Conservation (phyloP, 2,797 vertebrate genomes). For the Peromyscus eremicus region DNA sequence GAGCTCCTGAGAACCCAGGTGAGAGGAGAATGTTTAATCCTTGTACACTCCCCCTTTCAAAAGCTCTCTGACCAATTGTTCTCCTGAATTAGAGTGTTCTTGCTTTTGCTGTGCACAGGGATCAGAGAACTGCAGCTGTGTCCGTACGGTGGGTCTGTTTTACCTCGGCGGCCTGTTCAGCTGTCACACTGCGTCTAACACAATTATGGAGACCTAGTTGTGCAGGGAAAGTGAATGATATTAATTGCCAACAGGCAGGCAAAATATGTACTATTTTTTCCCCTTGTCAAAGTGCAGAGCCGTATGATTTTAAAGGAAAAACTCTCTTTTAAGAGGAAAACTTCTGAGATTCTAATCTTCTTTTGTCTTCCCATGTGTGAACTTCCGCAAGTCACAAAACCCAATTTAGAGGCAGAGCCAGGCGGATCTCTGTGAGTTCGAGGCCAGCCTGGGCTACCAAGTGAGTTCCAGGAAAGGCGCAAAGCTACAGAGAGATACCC, state of each 20-base stretch:
- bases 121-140: rapidly evolving
- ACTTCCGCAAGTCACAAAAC: not conserved
- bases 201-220: not conserved
- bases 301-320: not conserved
- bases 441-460: too few relatives aligned
- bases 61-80: not conserved
- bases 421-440: too few relatives aligned
- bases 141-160: not conserved
- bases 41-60: not conserved
- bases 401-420: too few relatives aligned
- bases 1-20: not conserved
- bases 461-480: too few relatives aligned
- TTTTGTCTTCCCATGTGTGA: not conserved
- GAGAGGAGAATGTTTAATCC: not conserved
- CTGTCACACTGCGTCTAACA: not conserved
- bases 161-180: not conserved
- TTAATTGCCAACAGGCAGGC: not conserved
- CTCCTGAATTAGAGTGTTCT: not conserved
- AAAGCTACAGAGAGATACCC: too few relatives aligned
- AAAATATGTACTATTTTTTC: not conserved
- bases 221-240: not conserved
- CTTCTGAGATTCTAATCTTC: not conserved
- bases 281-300: not conserved
- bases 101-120: not conserved
- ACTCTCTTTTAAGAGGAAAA: constrained; percentile 21